A percentile compares a stretch with the other conserved stretches of the same genome.
Evolutionary conservation across 2,797 vertebrate species (phyloP).

Genomic region (Florisuga fusca): DNA sequence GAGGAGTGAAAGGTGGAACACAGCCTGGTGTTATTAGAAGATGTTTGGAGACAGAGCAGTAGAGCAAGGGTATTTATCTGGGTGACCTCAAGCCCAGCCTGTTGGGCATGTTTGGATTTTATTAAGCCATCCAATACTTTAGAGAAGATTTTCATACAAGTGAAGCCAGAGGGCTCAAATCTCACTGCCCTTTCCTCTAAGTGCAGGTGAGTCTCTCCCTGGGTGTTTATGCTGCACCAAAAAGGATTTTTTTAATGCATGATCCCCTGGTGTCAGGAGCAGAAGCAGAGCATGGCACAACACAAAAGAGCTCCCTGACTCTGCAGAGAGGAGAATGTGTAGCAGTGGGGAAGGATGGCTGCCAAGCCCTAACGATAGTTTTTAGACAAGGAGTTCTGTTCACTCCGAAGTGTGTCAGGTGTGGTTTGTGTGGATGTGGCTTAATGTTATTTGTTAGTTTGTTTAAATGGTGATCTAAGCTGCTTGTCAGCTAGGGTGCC

Average conservation of each 20-base stretch:
- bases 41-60: not conserved
- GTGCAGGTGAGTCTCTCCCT: not conserved
- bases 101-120: not conserved
- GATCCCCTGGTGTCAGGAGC: not conserved
- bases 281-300: not conserved
- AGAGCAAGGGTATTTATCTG: accelerated
- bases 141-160: not conserved
- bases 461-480: not conserved
- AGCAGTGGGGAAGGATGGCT: not conserved
- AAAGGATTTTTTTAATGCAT: not conserved
- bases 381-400: accelerated
- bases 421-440: accelerated
- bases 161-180: not conserved
- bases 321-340: not conserved
- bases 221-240: too few relatives aligned
- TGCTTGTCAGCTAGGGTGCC: not conserved
- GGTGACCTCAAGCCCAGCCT: not conserved
- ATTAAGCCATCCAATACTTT: not conserved
- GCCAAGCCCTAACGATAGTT: not conserved
- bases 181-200: accelerated
- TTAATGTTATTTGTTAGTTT: not conserved
- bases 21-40: not conserved
- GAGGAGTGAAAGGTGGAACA: not conserved
- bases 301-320: not conserved
- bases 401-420: accelerated